phyloP scores from a whole-genome alignment of 2,888 invertebrate genomes.

The Dyspetes luteomarginatus region DNA sequence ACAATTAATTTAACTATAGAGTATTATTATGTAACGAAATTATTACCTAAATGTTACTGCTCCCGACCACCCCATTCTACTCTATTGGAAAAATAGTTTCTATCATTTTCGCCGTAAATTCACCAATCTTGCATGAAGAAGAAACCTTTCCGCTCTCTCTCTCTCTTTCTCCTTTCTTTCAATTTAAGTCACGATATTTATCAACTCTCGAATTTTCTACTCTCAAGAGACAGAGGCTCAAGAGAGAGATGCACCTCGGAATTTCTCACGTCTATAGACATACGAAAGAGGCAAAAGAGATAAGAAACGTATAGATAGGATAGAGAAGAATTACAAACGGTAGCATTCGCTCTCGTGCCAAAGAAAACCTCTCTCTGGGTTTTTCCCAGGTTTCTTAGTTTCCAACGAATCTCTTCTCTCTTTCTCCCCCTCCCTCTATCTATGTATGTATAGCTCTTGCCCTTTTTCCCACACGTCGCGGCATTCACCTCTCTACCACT shows the following conservation, averaged over 20 bases:
- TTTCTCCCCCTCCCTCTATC: constrained; percentile 14
- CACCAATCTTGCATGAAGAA: constrained; percentile 36
- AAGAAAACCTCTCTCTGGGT: constrained; percentile 45
- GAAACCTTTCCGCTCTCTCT: neutral
- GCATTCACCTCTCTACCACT: constrained; percentile 63
- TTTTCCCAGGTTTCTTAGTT: constrained; percentile 26
- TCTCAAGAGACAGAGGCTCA: too few species aligned
- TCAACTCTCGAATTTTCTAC: constrained; percentile 46
- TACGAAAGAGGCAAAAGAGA: constrained; percentile 6
- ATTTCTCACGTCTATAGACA: constrained; percentile 1
- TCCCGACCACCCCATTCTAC: neutral
- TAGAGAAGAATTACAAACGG: constrained; percentile 64
- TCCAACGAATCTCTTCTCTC: constrained; percentile 19
- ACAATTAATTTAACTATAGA: too few species aligned
- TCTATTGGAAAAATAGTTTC: neutral
- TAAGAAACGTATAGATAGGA: constrained; percentile 16
- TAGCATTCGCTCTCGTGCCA: constrained; percentile 59
- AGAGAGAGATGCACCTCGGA: constrained; percentile 28
- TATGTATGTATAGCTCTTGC: neutral
- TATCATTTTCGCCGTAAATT: constrained; percentile 6
- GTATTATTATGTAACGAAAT: too few species aligned
- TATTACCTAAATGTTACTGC: neutral
- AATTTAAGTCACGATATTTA: constrained; percentile 57
- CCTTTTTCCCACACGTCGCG: constrained; percentile 34
- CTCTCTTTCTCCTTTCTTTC: constrained; percentile 34